phyloP scores from a whole-genome alignment of 2,113 vertebrate species.

The Dromaius novaehollandiae region DNA sequence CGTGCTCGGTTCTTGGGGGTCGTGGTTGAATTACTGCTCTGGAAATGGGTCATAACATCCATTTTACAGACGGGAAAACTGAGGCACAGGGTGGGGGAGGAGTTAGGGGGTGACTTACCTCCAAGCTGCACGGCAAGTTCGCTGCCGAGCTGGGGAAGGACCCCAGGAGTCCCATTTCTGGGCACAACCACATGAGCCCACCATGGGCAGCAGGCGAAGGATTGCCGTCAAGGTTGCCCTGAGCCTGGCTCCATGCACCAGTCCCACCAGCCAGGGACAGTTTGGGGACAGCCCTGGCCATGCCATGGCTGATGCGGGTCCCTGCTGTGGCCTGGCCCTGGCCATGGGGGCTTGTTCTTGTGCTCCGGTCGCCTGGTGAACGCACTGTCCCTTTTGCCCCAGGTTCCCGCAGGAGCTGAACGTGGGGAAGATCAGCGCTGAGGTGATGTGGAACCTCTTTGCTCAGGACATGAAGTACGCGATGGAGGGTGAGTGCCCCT shows the following conservation, averaged over 20 bases:
- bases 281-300: neutral
- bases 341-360: neutral
- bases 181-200: neutral
- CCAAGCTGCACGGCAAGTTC: neutral
- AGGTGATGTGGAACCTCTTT: conserved; percentile 99
- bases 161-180: neutral
- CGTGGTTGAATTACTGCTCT: neutral
- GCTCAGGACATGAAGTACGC: conserved; percentile 99
- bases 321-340: neutral
- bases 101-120: neutral
- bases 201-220: neutral
- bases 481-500: conserved; percentile 90
- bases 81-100: neutral
- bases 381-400: accelerated
- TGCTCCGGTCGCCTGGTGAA: neutral
- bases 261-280: neutral
- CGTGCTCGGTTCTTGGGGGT: accelerated
- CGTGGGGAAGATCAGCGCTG: conserved; percentile 97
- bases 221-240: no score
- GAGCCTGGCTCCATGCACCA: neutral
- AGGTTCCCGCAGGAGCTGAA: conserved; percentile 96
- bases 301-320: neutral
- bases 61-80: neutral
- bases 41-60: neutral
- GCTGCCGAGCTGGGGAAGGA: no score